A percentile compares a stretch with the other conserved stretches of the same genome.
These are phyloP conservation scores for Actenoides lindsayi DNA, from an alignment of 2,113 vertebrate genomes.

Conservation along the genomic window DNA sequence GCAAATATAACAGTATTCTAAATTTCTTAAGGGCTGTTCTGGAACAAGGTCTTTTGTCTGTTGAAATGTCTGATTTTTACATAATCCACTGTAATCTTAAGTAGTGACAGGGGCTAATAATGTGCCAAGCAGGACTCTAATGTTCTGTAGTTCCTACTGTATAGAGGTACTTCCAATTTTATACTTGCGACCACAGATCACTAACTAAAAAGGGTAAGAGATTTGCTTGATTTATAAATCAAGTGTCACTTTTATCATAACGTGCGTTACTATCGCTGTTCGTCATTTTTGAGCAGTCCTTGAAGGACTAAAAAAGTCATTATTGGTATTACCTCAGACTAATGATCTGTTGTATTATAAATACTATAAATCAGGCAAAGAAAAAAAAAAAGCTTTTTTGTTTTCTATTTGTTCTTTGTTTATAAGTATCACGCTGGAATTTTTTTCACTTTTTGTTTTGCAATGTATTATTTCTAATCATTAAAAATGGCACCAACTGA, in stretches of 20 bases:
- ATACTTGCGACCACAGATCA: conserved; percentile 53
- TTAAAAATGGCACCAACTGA: conserved; percentile 63
- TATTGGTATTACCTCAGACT: conserved; percentile 51
- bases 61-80: conserved; percentile 59
- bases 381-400: background rate
- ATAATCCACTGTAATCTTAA: background rate
- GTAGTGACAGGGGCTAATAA: conserved; percentile 22
- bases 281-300: conserved; percentile 26
- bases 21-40: conserved; percentile 65
- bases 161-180: conserved; percentile 56
- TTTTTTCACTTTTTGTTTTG: conserved; percentile 57
- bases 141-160: conserved; percentile 49
- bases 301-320: background rate
- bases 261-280: conserved; percentile 53
- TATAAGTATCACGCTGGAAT: conserved; percentile 47
- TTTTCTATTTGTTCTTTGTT: conserved; percentile 59
- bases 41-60: conserved; percentile 47
- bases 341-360: conserved; percentile 41
- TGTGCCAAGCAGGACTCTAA: conserved; percentile 37
- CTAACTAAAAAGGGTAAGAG: conserved; percentile 4
- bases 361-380: conserved; percentile 36
- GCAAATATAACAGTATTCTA: conserved; percentile 59
- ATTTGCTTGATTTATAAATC: conserved; percentile 44
- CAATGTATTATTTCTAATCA: conserved; percentile 57
- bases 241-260: conserved; percentile 59